Percentiles rank a stretch among this genome's conserved stretches.
phyloP scores from a whole-genome alignment of 23 tunicate genomes.

The Halocynthia roretzi region DNA sequence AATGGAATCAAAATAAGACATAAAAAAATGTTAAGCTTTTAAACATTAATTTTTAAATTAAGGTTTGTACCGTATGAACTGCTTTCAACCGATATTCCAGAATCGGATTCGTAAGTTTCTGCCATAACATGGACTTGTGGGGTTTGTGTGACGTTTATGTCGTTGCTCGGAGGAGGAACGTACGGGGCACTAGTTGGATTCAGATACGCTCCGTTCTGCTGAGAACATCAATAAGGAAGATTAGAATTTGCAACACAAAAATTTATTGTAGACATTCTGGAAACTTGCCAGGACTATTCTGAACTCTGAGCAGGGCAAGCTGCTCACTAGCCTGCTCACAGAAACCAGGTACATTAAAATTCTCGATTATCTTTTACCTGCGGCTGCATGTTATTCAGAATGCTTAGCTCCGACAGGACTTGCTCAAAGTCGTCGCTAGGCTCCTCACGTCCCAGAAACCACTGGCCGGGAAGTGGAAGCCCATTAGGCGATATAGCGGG shows the following conservation, averaged over 20 bases:
- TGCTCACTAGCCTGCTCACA: no score
- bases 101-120: constrained; percentile 43
- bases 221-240: not conserved
- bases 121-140: constrained; percentile 6
- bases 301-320: no score
- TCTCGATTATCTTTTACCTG: not conserved
- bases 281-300: no score
- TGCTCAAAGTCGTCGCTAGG: constrained; percentile 9
- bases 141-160: not conserved
- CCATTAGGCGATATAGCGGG: not conserved
- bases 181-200: constrained; percentile 42
- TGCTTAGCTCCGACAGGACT: constrained; percentile 18
- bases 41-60: not conserved
- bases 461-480: constrained; percentile 1
- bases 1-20: not conserved
- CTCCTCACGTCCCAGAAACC: constrained; percentile 23
- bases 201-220: constrained; percentile 37
- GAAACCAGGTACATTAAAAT: no score
- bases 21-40: not conserved
- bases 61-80: constrained; percentile 43
- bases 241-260: not conserved
- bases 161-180: constrained; percentile 52
- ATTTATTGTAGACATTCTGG: no score
- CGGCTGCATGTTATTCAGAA: constrained; percentile 18
- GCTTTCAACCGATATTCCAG: constrained; percentile 48